phyloP scores from a whole-genome alignment of 2,113 vertebrate species.

The Toxostoma redivivum region DNA sequence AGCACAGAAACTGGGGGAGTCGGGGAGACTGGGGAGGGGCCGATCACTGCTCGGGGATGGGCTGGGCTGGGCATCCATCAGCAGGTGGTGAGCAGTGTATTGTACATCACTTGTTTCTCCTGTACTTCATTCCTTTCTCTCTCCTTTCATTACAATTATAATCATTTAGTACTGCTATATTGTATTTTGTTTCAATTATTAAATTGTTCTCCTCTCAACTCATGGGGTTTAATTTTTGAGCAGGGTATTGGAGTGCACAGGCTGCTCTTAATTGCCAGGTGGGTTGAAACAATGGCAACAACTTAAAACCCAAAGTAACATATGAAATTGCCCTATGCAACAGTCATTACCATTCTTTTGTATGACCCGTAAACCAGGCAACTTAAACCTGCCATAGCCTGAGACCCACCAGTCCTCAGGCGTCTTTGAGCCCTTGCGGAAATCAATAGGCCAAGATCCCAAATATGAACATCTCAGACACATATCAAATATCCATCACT shows the following conservation, averaged over 20 bases:
- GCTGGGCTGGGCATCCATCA: neutral
- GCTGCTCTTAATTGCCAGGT: neutral
- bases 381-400: neutral
- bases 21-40: neutral
- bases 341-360: neutral
- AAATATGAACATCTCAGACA: neutral
- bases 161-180: neutral
- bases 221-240: neutral
- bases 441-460: neutral
- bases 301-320: neutral
- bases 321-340: neutral
- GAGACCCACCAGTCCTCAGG: neutral
- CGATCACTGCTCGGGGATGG: rapidly evolving
- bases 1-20: neutral
- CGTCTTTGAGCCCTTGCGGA: neutral
- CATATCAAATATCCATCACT: neutral
- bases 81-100: neutral
- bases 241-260: rapidly evolving
- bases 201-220: neutral
- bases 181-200: neutral
- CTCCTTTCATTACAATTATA: neutral
- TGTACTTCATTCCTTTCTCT: neutral
- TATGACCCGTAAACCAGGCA: neutral
- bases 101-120: neutral
- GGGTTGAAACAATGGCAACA: neutral